Conservation (phyloP, 1,140 invertebrate species). For the Octopus bimaculoides region DNA sequence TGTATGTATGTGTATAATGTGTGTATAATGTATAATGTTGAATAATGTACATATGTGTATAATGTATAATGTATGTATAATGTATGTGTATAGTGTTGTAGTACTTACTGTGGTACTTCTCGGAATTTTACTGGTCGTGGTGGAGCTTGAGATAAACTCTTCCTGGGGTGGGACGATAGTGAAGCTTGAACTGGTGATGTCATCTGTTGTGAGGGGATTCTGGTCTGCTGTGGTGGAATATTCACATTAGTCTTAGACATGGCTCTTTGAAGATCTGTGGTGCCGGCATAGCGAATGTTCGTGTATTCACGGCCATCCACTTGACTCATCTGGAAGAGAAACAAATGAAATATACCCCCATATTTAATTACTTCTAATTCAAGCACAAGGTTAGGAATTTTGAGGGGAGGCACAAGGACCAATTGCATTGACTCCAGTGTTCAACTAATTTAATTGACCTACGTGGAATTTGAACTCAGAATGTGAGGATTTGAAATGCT, state of each 20-base stretch:
- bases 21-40: too few species aligned
- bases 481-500: too few species aligned
- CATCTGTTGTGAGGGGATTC: background rate
- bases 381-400: too few species aligned
- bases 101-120: slow-evolving; percentile 8
- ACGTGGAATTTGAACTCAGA: too few species aligned
- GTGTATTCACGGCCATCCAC: slow-evolving; percentile 86
- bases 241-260: slow-evolving; percentile 12
- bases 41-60: too few species aligned
- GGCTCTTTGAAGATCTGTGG: slow-evolving; percentile 19
- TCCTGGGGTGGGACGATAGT: background rate
- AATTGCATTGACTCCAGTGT: too few species aligned
- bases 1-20: too few species aligned
- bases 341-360: background rate
- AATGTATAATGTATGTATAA: too few species aligned
- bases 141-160: background rate
- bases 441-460: too few species aligned
- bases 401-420: too few species aligned
- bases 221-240: background rate
- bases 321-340: slow-evolving; percentile 67
- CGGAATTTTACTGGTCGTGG: background rate
- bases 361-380: too few species aligned
- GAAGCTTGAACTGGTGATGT: background rate
- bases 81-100: background rate
- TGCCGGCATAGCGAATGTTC: slow-evolving; percentile 69